These are phyloP conservation scores for Fopius arisanus DNA, from an alignment of 1,140 invertebrate species.

Conservation along the genomic window DNA sequence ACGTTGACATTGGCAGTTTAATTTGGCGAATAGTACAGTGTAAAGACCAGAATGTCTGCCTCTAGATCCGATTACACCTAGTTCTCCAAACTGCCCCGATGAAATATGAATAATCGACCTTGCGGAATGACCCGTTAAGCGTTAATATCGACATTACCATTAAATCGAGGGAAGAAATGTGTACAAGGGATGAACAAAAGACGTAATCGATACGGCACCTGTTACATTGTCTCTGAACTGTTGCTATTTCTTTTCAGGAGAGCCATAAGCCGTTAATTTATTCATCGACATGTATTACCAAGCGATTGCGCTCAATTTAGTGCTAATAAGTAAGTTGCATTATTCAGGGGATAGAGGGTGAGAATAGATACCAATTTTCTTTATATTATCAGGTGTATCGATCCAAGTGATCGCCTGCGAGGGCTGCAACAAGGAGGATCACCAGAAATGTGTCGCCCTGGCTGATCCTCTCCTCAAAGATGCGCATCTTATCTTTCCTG, in stretches of 20 bases:
- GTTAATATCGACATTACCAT: slow-evolving; percentile 10
- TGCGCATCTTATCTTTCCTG: slow-evolving; percentile 68
- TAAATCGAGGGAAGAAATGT: not conserved
- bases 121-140: slow-evolving; percentile 15
- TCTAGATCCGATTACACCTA: not conserved
- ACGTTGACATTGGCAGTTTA: slow-evolving; percentile 10
- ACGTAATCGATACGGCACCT: slow-evolving; percentile 20
- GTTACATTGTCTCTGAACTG: slow-evolving; percentile 7
- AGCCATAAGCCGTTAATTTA: not conserved
- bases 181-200: not conserved
- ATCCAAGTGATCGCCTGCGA: slow-evolving; percentile 34
- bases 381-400: slow-evolving; percentile 16
- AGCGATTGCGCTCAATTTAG: not conserved
- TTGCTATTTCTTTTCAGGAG: not conserved
- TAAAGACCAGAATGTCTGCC: not conserved
- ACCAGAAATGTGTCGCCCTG: slow-evolving; percentile 65
- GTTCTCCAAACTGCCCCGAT: not conserved
- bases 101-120: slow-evolving; percentile 21
- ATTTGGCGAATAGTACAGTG: not conserved
- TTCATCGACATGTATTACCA: slow-evolving; percentile 3
- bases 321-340: not conserved
- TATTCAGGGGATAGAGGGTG: not conserved
- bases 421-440: slow-evolving; percentile 64
- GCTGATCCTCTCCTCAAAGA: slow-evolving; percentile 70
- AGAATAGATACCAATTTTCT: not conserved